Percentiles rank a stretch among this genome's conserved stretches.
Conservation (phyloP, 2,113 vertebrate species). For the Gavia stellata region DNA sequence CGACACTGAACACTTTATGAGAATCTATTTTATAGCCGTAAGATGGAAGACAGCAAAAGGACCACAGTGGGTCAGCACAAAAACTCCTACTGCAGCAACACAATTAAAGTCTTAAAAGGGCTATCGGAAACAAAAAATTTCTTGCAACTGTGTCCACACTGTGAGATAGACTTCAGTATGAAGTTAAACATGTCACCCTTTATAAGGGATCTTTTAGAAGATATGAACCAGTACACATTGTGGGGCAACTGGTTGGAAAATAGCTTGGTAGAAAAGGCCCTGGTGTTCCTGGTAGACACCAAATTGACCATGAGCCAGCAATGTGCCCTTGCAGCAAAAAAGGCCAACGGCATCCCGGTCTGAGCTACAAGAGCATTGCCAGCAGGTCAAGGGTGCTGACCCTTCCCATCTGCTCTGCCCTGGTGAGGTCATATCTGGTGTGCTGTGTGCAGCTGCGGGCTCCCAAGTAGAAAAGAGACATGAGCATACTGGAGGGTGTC, state of each 20-base stretch:
- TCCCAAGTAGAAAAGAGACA: not conserved
- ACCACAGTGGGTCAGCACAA: not conserved
- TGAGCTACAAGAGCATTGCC: not conserved
- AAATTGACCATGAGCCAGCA: not conserved
- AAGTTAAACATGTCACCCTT: not conserved
- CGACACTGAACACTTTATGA: not conserved
- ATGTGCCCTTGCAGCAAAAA: rapidly evolving
- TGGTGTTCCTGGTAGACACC: not conserved
- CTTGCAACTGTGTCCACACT: not conserved
- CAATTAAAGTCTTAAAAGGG: not conserved
- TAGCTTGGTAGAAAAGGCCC: not conserved
- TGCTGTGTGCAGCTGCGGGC: not conserved
- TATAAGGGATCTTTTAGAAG: not conserved
- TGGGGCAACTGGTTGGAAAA: not conserved
- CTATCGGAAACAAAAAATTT: not conserved
- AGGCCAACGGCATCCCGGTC: not conserved
- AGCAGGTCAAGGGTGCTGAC: not conserved
- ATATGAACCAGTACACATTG: not conserved
- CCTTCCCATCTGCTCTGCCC: not conserved
- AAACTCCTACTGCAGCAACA: not conserved
- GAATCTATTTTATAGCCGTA: not conserved
- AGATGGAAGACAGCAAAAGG: not conserved
- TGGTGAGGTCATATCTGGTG: not conserved
- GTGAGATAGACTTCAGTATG: not conserved
- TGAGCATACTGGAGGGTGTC: not conserved